Percentiles rank a stretch among this genome's conserved stretches.
Conservation (phyloP, 1,140 invertebrate species). For the Drosophila grimshawi region DNA sequence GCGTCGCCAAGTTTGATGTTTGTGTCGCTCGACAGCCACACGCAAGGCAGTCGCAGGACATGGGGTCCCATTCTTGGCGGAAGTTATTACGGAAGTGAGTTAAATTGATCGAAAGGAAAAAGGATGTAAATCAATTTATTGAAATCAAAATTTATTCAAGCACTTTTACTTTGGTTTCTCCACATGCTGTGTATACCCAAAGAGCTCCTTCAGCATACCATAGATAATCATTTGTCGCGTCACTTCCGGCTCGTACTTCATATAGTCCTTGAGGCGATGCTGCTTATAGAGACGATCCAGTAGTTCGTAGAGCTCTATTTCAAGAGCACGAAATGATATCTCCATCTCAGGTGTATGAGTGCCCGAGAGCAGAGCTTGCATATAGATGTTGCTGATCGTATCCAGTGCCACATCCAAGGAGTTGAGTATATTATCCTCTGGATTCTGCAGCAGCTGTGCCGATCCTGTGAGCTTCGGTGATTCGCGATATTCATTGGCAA, state of each 20-base stretch:
- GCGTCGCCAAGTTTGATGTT: slow-evolving; percentile 33
- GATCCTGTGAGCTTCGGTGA: slow-evolving; percentile 61
- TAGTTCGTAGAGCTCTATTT: slow-evolving; percentile 72
- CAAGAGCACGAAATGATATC: slow-evolving; percentile 53
- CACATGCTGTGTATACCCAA: slow-evolving; percentile 65
- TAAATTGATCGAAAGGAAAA: slow-evolving; percentile 40
- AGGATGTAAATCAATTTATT: slow-evolving; percentile 67
- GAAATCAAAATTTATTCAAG: slow-evolving; percentile 25
- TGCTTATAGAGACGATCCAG: slow-evolving; percentile 69
- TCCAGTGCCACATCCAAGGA: slow-evolving; percentile 59
- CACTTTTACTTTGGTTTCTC: slow-evolving; percentile 22
- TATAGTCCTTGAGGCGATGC: slow-evolving; percentile 73
- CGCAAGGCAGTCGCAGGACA: slow-evolving; percentile 65
- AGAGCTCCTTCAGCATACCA: slow-evolving; percentile 76
- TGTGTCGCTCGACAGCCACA: slow-evolving; percentile 74
- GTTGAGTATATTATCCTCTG: slow-evolving; percentile 57
- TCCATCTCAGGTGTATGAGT: slow-evolving; percentile 73
- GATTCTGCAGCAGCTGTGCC: slow-evolving; percentile 43
- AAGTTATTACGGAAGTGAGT: slow-evolving; percentile 67
- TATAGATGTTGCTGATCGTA: slow-evolving; percentile 72
- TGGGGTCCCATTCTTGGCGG: slow-evolving; percentile 3
- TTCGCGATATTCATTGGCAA: slow-evolving; percentile 37
- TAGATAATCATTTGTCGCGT: slow-evolving; percentile 82
- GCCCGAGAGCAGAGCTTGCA: slow-evolving; percentile 70
- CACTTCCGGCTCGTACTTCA: slow-evolving; percentile 79